phyloP scores from a whole-genome alignment of 2,113 vertebrate species.

The Sterna hirundo region DNA sequence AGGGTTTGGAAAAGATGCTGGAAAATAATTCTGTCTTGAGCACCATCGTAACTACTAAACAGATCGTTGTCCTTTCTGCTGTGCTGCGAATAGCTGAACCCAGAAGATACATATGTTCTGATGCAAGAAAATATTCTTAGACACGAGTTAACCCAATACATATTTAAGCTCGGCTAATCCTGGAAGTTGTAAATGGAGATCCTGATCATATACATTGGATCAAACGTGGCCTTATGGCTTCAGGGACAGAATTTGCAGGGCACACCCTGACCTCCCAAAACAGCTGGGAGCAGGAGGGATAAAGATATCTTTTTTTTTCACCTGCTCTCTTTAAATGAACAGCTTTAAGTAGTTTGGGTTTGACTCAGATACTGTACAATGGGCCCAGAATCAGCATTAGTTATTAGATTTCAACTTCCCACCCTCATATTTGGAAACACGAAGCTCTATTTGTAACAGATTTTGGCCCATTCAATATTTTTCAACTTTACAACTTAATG shows the following conservation, averaged over 20 bases:
- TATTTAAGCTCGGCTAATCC: not conserved
- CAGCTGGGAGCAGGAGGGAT: not conserved
- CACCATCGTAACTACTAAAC: rapidly evolving
- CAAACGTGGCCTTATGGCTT: not conserved
- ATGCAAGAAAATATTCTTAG: not conserved
- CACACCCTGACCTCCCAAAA: not conserved
- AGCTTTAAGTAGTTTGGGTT: not conserved
- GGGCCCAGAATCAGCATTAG: not conserved
- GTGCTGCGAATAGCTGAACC: not conserved
- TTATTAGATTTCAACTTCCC: not conserved
- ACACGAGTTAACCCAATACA: not conserved
- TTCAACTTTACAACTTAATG: not conserved
- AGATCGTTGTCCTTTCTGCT: not conserved
- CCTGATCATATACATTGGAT: not conserved
- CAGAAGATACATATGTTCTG: not conserved
- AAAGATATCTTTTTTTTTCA: not conserved
- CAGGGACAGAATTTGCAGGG: not conserved
- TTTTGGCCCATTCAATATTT: not conserved
- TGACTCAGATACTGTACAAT: not conserved
- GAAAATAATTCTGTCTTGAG: not conserved
- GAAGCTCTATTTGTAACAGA: not conserved
- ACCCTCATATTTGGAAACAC: not conserved
- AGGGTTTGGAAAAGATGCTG: not conserved
- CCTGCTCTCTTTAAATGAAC: not conserved
- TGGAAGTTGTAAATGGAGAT: not conserved